phyloP scores from a whole-genome alignment of 2,113 vertebrate species.

The Haliaeetus leucogaster region DNA sequence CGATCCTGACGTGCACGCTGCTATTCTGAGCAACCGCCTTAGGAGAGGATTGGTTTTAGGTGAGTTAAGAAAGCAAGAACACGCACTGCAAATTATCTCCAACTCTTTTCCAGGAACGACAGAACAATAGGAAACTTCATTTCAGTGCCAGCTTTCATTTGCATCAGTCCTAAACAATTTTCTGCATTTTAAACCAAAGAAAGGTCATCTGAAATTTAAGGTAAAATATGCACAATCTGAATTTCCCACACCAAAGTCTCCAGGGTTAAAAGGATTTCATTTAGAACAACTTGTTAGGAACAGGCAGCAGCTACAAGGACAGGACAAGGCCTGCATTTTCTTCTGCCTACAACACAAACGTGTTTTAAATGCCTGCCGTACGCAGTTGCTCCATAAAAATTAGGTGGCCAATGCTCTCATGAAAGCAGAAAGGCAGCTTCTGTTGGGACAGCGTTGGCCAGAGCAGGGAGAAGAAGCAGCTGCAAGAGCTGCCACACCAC shows the following conservation, averaged over 20 bases:
- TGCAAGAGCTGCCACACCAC: not conserved
- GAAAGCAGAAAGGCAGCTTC: not conserved
- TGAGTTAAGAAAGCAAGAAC: not conserved
- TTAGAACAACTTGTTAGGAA: not conserved
- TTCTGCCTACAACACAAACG: not conserved
- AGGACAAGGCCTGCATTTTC: not conserved
- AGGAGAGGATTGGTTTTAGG: not conserved
- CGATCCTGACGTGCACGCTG: not conserved
- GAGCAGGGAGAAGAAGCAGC: not conserved
- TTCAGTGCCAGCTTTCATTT: not conserved
- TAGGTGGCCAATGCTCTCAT: not conserved
- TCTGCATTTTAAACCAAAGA: not conserved
- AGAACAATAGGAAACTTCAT: not conserved
- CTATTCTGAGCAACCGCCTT: constrained; percentile 16
- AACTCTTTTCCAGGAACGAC: not conserved
- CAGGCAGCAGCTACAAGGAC: not conserved
- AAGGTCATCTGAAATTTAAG: not conserved
- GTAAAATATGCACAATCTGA: not conserved
- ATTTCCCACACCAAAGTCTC: not conserved
- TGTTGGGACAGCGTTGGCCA: not conserved
- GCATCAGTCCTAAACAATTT: not conserved
- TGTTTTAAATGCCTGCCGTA: not conserved
- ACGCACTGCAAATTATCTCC: not conserved
- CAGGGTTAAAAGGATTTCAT: not conserved
- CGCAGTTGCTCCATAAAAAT: not conserved